Conservation (phyloP, 2,888 invertebrate genomes). For the Tiphia femorata region DNA sequence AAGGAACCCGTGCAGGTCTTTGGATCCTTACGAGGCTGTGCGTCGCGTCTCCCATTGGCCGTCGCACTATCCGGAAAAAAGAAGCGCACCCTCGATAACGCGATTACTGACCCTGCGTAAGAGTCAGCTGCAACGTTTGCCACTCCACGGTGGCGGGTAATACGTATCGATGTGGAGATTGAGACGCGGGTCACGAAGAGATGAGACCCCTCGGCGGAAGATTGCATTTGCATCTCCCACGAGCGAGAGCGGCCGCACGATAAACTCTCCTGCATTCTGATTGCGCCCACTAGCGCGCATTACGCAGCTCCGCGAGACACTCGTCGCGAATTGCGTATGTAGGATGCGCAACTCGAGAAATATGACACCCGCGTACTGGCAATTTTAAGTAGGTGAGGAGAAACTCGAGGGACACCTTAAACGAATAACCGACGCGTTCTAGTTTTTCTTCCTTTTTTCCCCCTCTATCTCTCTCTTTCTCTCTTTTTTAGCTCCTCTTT, state of each 20-base stretch:
- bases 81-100: no score
- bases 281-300: conserved; percentile 18
- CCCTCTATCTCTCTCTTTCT: no score
- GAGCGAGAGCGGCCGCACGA: conserved; percentile 22
- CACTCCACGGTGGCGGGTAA: no score
- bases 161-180: no score
- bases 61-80: no score
- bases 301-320: conserved; percentile 9
- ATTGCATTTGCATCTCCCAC: conserved; percentile 24
- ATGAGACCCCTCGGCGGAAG: conserved; percentile 19
- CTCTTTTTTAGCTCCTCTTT: no score
- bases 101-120: no score
- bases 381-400: conserved; percentile 41
- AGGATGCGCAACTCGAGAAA: conserved; percentile 40
- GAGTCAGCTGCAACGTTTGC: no score
- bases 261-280: conserved; percentile 37
- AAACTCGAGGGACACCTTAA: conserved; percentile 16
- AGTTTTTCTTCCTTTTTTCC: not conserved
- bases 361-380: conserved; percentile 43
- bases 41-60: no score
- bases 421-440: not conserved
- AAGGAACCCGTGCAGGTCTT: no score
- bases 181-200: conserved; percentile 24
- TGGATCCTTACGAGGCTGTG: no score
- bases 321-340: conserved; percentile 39